A percentile compares a stretch with the other conserved stretches of the same genome.
phyloP scores from a whole-genome alignment of 1,140 invertebrate species.

The Panulirus ornatus region DNA sequence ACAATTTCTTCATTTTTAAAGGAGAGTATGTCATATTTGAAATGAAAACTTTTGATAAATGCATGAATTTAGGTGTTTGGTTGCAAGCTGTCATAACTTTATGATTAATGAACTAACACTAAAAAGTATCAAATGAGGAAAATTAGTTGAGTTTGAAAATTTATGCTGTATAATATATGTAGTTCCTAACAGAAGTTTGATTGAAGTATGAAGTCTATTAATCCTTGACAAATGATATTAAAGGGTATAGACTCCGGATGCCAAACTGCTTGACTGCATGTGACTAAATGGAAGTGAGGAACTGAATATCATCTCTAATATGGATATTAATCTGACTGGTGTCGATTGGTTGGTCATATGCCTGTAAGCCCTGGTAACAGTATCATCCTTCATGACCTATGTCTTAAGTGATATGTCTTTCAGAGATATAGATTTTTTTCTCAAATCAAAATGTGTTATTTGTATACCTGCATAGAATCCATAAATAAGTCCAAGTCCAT shows the following conservation, averaged over 20 bases:
- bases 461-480: too few relatives aligned
- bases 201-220: constrained; percentile 39
- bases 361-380: background rate
- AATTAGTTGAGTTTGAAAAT: constrained; percentile 4
- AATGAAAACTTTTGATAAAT: constrained; percentile 13
- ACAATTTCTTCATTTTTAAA: constrained; percentile 17
- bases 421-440: too few relatives aligned
- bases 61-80: constrained; percentile 36
- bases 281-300: constrained; percentile 29
- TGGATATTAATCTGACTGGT: background rate
- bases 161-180: constrained; percentile 8
- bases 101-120: constrained; percentile 56
- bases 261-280: constrained; percentile 57
- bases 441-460: too few relatives aligned
- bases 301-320: background rate
- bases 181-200: background rate
- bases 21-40: constrained; percentile 19
- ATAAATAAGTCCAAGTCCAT: too few relatives aligned
- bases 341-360: background rate
- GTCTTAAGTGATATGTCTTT: background rate
- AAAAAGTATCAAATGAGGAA: background rate
- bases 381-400: background rate
- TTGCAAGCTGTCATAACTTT: constrained; percentile 31
- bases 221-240: constrained; percentile 40
- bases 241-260: constrained; percentile 26